These are phyloP conservation scores for Anguilla megastoma DNA, from an alignment of 2,797 vertebrate species.

Conservation along the genomic window DNA sequence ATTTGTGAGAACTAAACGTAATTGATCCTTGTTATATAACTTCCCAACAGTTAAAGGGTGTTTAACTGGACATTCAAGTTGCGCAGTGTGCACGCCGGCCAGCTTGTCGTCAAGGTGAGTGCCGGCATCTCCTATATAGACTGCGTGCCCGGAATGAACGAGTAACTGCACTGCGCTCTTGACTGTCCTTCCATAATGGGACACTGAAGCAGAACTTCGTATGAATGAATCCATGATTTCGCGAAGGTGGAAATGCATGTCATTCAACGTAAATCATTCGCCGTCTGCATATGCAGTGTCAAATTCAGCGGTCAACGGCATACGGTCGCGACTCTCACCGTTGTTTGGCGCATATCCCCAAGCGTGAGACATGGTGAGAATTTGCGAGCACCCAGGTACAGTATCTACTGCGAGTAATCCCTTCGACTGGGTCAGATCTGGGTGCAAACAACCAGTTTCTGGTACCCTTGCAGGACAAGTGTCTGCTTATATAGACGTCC, in stretches of 20 bases:
- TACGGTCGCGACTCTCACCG: constrained; percentile 60
- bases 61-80: background rate
- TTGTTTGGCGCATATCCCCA: constrained; percentile 73
- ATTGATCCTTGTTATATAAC: background rate
- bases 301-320: background rate
- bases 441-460: constrained; percentile 24
- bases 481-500: constrained; percentile 51
- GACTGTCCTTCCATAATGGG: background rate
- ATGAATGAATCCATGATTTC: background rate
- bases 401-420: constrained; percentile 1
- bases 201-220: background rate
- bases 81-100: background rate
- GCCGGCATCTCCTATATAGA: background rate
- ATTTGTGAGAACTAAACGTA: background rate
- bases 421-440: constrained; percentile 22
- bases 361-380: constrained; percentile 64
- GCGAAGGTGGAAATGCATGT: background rate
- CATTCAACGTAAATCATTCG: background rate
- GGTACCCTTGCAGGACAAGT: constrained; percentile 26
- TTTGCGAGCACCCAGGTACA: background rate
- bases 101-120: background rate
- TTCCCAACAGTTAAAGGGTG: background rate
- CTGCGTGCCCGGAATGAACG: background rate
- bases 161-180: background rate
- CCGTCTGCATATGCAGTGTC: background rate